A percentile compares a stretch with the other conserved stretches of the same genome.
phyloP scores from a whole-genome alignment of 2,888 invertebrate species.

The Caenorhabditis plicata region DNA sequence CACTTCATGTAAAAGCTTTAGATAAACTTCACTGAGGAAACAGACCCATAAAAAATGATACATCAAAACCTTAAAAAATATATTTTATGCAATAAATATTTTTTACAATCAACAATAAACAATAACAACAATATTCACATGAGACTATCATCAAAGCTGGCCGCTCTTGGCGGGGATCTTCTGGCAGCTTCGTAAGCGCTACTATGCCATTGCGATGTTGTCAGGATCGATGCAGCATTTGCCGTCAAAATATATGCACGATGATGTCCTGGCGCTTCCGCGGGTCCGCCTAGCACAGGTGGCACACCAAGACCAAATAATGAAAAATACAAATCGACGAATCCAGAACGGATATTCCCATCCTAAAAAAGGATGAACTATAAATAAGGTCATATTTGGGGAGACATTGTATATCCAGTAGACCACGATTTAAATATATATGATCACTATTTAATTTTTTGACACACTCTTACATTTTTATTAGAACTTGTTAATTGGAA shows the following conservation, averaged over 20 bases:
- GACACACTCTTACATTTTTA: no score
- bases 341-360: slow-evolving; percentile 16
- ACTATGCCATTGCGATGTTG: slow-evolving; percentile 26
- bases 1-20: no score
- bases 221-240: slow-evolving; percentile 8
- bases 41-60: no score
- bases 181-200: slow-evolving; percentile 25
- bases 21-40: no score
- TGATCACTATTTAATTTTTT: no score
- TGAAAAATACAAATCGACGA: slow-evolving; percentile 40
- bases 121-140: slow-evolving; percentile 7
- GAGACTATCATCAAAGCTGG: slow-evolving; percentile 23
- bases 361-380: slow-evolving; percentile 8
- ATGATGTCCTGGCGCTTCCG: slow-evolving; percentile 34
- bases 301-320: slow-evolving; percentile 38
- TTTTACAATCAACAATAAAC: no score
- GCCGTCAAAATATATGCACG: slow-evolving; percentile 10
- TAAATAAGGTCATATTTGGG: no score
- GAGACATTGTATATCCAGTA: no score
- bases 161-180: slow-evolving; percentile 19
- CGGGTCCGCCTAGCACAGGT: slow-evolving; percentile 29
- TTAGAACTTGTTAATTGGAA: no score
- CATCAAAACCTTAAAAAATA: no score
- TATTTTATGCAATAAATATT: no score
- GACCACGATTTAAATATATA: no score